Evolutionary conservation across 2,888 invertebrate genomes (phyloP).

Genomic region (Archips crataeganus): DNA sequence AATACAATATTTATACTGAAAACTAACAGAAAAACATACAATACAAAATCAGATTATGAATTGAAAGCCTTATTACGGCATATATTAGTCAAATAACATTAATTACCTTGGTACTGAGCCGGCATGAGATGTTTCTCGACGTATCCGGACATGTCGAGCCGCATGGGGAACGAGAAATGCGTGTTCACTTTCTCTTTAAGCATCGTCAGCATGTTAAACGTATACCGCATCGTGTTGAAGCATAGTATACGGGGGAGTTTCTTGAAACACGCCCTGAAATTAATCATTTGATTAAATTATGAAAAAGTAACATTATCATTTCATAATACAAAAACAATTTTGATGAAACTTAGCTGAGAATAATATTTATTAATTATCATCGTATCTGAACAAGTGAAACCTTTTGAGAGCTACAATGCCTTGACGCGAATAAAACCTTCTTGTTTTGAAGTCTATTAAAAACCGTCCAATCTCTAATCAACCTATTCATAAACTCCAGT

Average conservation of each 20-base stretch:
- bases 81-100: constrained; percentile 46
- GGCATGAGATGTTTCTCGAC: constrained; percentile 97
- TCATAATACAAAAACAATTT: too few species aligned
- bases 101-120: constrained; percentile 92
- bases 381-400: too few species aligned
- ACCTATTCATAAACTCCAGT: too few species aligned
- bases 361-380: too few species aligned
- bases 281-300: neutral
- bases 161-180: constrained; percentile 97
- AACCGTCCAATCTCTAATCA: too few species aligned
- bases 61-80: too few species aligned
- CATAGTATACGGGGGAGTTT: constrained; percentile 96
- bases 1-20: neutral
- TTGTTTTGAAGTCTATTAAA: too few species aligned
- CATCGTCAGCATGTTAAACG: constrained; percentile 99
- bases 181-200: constrained; percentile 98
- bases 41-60: too few species aligned
- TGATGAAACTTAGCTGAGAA: too few species aligned
- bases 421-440: too few species aligned
- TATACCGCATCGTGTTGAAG: constrained; percentile 98
- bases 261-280: constrained; percentile 94
- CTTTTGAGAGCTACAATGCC: too few species aligned
- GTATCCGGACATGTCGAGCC: constrained; percentile 97
- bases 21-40: neutral
- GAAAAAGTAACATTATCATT: too few species aligned